These are phyloP conservation scores for Lycopodina hypogea DNA, from an alignment of 37 sponge, comb jelly and placozoan species.

Conservation along the genomic window DNA sequence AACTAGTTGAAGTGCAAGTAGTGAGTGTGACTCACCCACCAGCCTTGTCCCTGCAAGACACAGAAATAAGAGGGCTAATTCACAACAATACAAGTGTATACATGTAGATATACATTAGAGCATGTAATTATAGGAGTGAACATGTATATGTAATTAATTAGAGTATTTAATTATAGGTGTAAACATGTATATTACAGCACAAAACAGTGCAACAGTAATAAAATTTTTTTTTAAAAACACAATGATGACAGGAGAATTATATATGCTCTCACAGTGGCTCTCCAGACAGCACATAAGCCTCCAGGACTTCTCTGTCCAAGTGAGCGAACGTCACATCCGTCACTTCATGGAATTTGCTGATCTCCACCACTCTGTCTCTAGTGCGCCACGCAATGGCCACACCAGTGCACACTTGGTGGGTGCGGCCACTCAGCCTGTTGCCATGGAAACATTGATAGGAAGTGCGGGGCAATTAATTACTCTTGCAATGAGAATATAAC, in stretches of 20 bases:
- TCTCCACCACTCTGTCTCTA: not conserved
- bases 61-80: not conserved
- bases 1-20: too few species aligned
- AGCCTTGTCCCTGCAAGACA: slow-evolving; percentile 76
- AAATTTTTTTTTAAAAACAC: not conserved
- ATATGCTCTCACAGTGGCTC: slow-evolving; percentile 76
- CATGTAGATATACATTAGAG: not conserved
- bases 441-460: not conserved
- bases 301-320: slow-evolving; percentile 52
- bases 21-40: slow-evolving; percentile 72
- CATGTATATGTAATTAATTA: too few species aligned
- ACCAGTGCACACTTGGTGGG: slow-evolving; percentile 83
- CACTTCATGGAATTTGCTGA: slow-evolving; percentile 59
- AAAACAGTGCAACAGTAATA: not conserved
- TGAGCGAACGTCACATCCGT: slow-evolving; percentile 72
- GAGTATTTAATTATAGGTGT: too few species aligned
- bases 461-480: too few species aligned
- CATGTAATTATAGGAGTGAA: too few species aligned
- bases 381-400: slow-evolving; percentile 42
- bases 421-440: slow-evolving; percentile 65
- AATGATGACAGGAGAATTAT: not conserved
- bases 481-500: too few species aligned
- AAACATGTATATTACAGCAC: not conserved
- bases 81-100: not conserved
- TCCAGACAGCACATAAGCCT: slow-evolving; percentile 71